phyloP scores from a whole-genome alignment of 2,888 invertebrate species.

The Psylliodes chrysocephalus region DNA sequence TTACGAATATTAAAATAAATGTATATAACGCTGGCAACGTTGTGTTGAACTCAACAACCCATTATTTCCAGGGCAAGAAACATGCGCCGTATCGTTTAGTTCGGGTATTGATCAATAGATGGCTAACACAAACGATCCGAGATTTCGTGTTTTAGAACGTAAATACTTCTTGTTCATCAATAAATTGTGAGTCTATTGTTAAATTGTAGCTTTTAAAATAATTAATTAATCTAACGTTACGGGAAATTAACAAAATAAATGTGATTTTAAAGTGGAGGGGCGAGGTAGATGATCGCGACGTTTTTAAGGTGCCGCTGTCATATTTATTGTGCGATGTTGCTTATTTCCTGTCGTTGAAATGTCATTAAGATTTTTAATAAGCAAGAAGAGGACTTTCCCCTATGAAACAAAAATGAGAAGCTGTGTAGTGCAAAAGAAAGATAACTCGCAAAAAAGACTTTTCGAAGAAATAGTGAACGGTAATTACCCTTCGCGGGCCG shows the following conservation, averaged over 20 bases:
- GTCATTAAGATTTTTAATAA: neutral
- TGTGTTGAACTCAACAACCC: neutral
- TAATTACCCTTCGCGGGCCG: conserved; percentile 20
- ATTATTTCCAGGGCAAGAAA: neutral
- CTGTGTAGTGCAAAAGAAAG: neutral
- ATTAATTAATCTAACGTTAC: no score
- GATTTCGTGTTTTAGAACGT: neutral
- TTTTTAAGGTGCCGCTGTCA: neutral
- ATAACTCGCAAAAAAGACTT: neutral
- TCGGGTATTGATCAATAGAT: conserved; percentile 32
- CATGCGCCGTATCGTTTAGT: conserved; percentile 8
- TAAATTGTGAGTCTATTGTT: no score
- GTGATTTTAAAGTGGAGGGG: neutral
- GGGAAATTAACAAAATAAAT: neutral
- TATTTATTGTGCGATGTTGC: neutral
- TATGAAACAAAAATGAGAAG: neutral
- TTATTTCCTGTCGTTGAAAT: neutral
- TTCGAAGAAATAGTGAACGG: conserved; percentile 28
- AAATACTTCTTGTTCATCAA: neutral
- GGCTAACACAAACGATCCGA: conserved; percentile 8
- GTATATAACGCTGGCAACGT: neutral
- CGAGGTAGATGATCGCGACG: neutral
- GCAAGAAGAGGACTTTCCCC: neutral
- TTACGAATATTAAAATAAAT: no score
- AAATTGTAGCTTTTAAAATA: no score